A percentile compares a stretch with the other conserved stretches of the same genome.
Evolutionary conservation across 2,113 vertebrate species (phyloP).

Genomic region (Forbesichthys agassizii): DNA sequence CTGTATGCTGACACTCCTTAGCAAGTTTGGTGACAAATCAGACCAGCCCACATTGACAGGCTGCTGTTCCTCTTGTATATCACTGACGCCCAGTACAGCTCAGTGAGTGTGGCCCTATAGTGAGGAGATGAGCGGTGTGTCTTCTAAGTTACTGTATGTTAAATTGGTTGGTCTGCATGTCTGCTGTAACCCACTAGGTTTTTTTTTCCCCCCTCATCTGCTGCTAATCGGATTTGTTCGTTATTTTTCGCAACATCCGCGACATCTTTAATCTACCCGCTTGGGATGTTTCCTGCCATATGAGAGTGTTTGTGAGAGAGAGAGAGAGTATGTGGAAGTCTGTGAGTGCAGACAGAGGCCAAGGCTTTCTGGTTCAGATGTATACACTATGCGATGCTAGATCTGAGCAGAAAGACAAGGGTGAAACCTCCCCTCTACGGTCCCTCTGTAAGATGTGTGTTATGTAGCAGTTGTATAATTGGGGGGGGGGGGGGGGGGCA

Average conservation of each 20-base stretch:
- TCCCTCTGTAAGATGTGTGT: constrained; percentile 29
- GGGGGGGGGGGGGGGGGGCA: constrained; percentile 4
- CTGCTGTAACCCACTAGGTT: constrained; percentile 64
- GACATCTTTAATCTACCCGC: constrained; percentile 21
- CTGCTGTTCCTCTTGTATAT: too few species aligned
- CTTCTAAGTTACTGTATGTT: constrained; percentile 23
- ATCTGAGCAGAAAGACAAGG: neutral
- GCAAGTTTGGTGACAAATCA: too few species aligned
- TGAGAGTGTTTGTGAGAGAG: constrained; percentile 29
- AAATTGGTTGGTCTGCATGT: constrained; percentile 38
- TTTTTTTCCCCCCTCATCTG: constrained; percentile 56
- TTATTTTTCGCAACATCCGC: constrained; percentile 25
- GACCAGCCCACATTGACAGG: too few species aligned
- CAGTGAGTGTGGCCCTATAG: constrained; percentile 1
- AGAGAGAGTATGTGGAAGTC: neutral
- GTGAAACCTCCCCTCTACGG: constrained; percentile 21
- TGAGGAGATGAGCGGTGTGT: constrained; percentile 5
- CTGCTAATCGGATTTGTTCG: constrained; percentile 82
- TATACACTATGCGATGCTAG: constrained; percentile 36
- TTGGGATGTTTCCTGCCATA: constrained; percentile 22
- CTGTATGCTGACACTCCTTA: too few species aligned
- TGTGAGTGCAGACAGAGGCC: constrained; percentile 39
- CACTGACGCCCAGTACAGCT: too few species aligned
- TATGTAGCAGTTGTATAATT: constrained; percentile 61
- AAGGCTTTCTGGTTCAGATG: constrained; percentile 32